phyloP scores from a whole-genome alignment of 2,888 invertebrate genomes.

The Caenorhabditis drosophilae region DNA sequence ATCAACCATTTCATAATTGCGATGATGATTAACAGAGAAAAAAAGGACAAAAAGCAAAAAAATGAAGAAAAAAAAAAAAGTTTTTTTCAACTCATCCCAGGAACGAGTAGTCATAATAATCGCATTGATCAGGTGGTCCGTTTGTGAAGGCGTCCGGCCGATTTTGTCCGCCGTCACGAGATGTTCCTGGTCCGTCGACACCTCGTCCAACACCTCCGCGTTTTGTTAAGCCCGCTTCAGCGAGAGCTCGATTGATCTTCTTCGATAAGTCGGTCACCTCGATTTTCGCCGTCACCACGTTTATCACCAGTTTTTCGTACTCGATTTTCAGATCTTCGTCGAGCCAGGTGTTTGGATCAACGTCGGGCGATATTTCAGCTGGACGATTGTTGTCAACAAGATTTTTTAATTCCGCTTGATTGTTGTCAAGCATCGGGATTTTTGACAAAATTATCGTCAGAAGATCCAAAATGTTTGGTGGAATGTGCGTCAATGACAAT shows the following conservation, averaged over 20 bases:
- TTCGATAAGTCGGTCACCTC: slow-evolving; percentile 33
- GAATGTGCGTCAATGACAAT: slow-evolving; percentile 31
- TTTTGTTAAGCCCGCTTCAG: slow-evolving; percentile 16
- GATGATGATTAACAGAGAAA: neutral
- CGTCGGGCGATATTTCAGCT: slow-evolving; percentile 10
- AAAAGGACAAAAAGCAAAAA: neutral
- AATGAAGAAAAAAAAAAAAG: neutral
- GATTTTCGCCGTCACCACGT: slow-evolving; percentile 32
- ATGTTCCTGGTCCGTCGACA: slow-evolving; percentile 5
- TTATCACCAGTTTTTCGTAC: slow-evolving; percentile 31
- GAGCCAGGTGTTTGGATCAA: slow-evolving; percentile 25
- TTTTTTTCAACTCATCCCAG: slow-evolving; percentile 22
- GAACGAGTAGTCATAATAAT: slow-evolving; percentile 38
- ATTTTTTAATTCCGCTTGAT: slow-evolving; percentile 22
- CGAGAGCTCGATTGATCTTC: slow-evolving; percentile 33
- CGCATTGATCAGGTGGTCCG: slow-evolving; percentile 28
- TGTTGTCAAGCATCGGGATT: slow-evolving; percentile 29
- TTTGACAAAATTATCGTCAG: slow-evolving; percentile 30
- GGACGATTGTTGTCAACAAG: slow-evolving; percentile 21
- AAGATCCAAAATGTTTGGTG: slow-evolving; percentile 32
- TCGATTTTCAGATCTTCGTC: slow-evolving; percentile 28
- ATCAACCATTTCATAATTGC: too few relatives aligned
- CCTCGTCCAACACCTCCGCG: neutral
- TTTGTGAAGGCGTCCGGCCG: slow-evolving; percentile 3
- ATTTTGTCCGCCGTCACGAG: slow-evolving; percentile 1